Base-by-base conservation (phyloP, 2,797 vertebrate genomes). In the Lithobates pipiens region DNA sequence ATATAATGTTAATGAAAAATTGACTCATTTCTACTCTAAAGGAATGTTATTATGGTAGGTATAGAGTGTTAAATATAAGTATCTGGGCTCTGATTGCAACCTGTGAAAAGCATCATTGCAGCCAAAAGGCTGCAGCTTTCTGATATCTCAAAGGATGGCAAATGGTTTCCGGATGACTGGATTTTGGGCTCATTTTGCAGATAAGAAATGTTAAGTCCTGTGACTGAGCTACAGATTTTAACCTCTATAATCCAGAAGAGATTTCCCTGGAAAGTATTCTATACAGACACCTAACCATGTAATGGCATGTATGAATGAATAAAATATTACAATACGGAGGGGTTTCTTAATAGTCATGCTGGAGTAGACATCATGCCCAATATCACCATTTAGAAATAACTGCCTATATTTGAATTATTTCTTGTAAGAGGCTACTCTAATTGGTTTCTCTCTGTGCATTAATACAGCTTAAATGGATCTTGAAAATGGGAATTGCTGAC, bases 131-230 rank as follows among this genome's bases (percentile, higher is more conserved):
- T 83, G 81, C 29, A 83, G 73, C 61, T 68, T 46, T 83, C 61
- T 68, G 81, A 83, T 83, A 83, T 83, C 81, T 76, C 72, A 67
- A 67, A 76, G 72, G 81, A 83, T 83, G 72, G 81, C 81, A 76
- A 76, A 76, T 76, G 73, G 72, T 75, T 83, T 69, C 68, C 73
- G 81, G 81, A 76, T 83, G 81, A 76, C 61, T 83, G 81, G 61
- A 50, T 83, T 83, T 83, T 75, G 73, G 81, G 81, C 74, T 83
- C 81, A 83, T 83, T 83, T 83, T 83, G 72, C 81, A 83, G 81
- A 83, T 83, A 83, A 83, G 72, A 83, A 63, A 76, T 36, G 61
- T 76, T 83, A 83, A 83, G 42, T 83, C 72, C 81, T 83, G 72
- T 83, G 57, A 76, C 81, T 83, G 81, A 67, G 72, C 81, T 83